Percentiles rank a stretch among this genome's conserved stretches.
Conservation (phyloP, 2,888 invertebrate species). For the Lepidonotus clava region DNA sequence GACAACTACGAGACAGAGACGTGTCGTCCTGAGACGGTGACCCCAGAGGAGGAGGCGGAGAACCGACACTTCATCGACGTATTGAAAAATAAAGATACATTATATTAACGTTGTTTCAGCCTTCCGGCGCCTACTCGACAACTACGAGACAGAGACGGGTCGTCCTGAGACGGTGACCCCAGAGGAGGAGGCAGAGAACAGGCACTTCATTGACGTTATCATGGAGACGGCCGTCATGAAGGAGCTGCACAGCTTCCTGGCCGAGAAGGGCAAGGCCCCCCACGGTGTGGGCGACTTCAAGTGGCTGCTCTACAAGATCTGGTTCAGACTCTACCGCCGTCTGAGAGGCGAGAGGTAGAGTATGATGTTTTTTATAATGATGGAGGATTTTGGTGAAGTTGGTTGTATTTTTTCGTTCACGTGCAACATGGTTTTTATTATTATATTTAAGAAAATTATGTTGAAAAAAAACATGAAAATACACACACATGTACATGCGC, state of each 20-base stretch:
- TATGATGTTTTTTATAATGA: too few species aligned
- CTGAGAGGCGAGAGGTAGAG: constrained; percentile 72
- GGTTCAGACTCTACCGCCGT: constrained; percentile 78
- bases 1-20: constrained; percentile 79
- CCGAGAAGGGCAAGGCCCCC: constrained; percentile 70
- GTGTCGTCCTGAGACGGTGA: constrained; percentile 74
- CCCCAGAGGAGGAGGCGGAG: constrained; percentile 75
- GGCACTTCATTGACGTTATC: constrained; percentile 75
- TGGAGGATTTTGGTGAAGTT: too few species aligned
- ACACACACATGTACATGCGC: too few species aligned
- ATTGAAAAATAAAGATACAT: constrained; percentile 72
- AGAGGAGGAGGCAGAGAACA: constrained; percentile 77
- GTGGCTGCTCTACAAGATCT: constrained; percentile 74
- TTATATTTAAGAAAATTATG: too few species aligned
- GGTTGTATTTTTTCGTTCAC: too few species aligned
- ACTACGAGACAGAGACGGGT: constrained; percentile 77
- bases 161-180: constrained; percentile 74
- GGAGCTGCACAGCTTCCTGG: constrained; percentile 77
- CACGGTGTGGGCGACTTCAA: constrained; percentile 74
- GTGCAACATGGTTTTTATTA: too few species aligned
- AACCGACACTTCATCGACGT: constrained; percentile 76
- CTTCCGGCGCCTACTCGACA: constrained; percentile 78
- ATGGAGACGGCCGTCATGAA: constrained; percentile 79
- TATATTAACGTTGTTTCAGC: constrained; percentile 69
- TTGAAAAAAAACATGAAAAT: too few species aligned